These are phyloP conservation scores for Fistularia tabacaria DNA, from an alignment of 2,797 vertebrate genomes.

Conservation along the genomic window DNA sequence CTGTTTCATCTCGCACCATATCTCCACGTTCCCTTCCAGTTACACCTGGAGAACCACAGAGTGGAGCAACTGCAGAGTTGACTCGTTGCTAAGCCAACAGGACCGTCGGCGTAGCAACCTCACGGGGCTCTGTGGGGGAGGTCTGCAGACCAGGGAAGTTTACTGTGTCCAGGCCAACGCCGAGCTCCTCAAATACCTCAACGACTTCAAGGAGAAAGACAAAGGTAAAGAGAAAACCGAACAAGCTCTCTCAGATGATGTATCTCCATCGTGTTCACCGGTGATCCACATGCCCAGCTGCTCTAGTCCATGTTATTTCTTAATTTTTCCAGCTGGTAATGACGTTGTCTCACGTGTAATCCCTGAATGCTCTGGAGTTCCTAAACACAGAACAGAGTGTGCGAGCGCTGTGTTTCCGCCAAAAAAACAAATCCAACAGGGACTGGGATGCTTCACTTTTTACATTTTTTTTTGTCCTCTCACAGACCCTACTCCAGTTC, in stretches of 20 bases:
- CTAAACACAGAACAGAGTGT: no score
- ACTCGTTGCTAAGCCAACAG: slow-evolving; percentile 89
- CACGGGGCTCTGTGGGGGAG: slow-evolving; percentile 89
- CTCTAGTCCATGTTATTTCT: no score
- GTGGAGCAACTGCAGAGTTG: slow-evolving; percentile 91
- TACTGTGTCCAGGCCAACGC: slow-evolving; percentile 88
- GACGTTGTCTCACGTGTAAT: no score
- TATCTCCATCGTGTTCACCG: neutral
- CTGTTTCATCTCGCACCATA: neutral
- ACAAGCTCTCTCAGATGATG: neutral
- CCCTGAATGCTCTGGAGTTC: no score
- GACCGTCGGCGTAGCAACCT: slow-evolving; percentile 89
- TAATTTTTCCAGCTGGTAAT: no score
- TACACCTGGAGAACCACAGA: slow-evolving; percentile 89
- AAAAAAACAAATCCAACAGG: no score
- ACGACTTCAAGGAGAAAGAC: slow-evolving; percentile 78
- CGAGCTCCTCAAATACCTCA: slow-evolving; percentile 81
- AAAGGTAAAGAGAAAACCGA: slow-evolving; percentile 50
- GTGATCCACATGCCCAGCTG: no score
- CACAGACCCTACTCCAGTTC: no score
- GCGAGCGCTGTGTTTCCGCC: no score
- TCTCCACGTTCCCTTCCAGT: slow-evolving; percentile 53
- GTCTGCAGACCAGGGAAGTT: slow-evolving; percentile 85
- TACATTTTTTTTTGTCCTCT: no score
- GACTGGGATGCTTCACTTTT: no score